These are phyloP conservation scores for Pristionchus arcanus DNA, from an alignment of 2,888 invertebrate genomes.

Conservation along the genomic window DNA sequence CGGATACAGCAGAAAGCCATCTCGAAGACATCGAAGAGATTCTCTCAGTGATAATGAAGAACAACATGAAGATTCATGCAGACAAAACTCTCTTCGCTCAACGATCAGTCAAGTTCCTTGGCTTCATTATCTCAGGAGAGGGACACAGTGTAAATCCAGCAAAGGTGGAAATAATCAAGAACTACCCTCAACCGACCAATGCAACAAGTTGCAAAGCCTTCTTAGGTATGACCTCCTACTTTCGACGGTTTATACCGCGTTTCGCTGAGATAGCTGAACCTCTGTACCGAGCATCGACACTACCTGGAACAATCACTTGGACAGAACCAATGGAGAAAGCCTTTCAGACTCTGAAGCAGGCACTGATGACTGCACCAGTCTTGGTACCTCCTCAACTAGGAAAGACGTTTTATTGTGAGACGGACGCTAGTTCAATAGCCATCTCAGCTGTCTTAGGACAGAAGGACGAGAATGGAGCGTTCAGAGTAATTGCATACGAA, in stretches of 20 bases:
- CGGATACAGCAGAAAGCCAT: conserved; percentile 52
- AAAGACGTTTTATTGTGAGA: conserved; percentile 56
- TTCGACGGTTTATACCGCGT: conserved; percentile 56
- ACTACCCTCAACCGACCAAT: conserved; percentile 46
- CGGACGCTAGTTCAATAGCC: neutral
- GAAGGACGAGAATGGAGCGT: neutral
- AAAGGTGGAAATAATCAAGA: conserved; percentile 27
- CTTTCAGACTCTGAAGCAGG: conserved; percentile 54
- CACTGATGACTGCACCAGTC: conserved; percentile 53
- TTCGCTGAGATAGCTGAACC: conserved; percentile 57
- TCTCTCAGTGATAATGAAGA: conserved; percentile 27
- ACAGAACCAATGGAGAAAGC: conserved; percentile 44
- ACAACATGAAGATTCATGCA: conserved; percentile 7
- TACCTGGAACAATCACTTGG: conserved; percentile 57
- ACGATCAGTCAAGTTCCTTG: neutral
- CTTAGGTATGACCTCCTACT: conserved; percentile 57
- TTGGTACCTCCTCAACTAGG: conserved; percentile 53
- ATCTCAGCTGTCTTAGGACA: neutral
- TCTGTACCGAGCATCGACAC: conserved; percentile 53
- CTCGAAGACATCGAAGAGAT: conserved; percentile 59
- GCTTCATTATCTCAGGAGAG: conserved; percentile 27
- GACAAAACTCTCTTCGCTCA: conserved; percentile 25
- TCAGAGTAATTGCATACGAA: neutral
- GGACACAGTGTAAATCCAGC: conserved; percentile 28
- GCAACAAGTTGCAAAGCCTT: conserved; percentile 40